phyloP scores from a whole-genome alignment of 1,140 invertebrate genomes.

The Ganaspis sp. region DNA sequence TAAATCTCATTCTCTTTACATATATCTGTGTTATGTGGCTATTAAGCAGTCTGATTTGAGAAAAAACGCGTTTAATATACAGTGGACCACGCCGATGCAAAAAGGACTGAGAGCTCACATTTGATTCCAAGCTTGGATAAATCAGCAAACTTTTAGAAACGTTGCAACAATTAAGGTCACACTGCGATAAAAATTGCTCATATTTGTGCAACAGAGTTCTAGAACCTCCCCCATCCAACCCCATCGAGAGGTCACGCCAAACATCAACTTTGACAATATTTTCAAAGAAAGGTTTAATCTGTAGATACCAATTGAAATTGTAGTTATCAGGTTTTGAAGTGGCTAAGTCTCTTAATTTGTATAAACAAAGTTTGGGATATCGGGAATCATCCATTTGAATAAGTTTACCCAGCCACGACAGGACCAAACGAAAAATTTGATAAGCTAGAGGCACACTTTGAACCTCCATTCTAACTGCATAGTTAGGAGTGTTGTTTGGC shows the following conservation, averaged over 20 bases:
- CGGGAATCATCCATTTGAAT: too few relatives aligned
- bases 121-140: not conserved
- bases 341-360: not conserved
- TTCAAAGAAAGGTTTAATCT: not conserved
- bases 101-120: not conserved
- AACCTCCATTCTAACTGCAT: not conserved
- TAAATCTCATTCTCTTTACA: not conserved
- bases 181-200: not conserved
- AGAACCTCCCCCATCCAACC: not conserved
- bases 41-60: not conserved
- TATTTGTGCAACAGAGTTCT: not conserved
- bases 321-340: not conserved
- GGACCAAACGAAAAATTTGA: too few relatives aligned
- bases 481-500: not conserved
- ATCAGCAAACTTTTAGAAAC: not conserved
- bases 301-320: not conserved
- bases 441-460: too few relatives aligned
- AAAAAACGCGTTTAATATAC: not conserved
- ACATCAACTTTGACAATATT: not conserved
- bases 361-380: too few relatives aligned
- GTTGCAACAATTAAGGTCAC: not conserved
- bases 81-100: not conserved
- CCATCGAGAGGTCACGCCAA: not conserved
- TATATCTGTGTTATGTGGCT: not conserved
- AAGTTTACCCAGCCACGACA: too few relatives aligned